Percentiles rank a stretch among this genome's conserved stretches.
Conservation (phyloP, 2,113 vertebrate species). For the Anhinga anhinga region DNA sequence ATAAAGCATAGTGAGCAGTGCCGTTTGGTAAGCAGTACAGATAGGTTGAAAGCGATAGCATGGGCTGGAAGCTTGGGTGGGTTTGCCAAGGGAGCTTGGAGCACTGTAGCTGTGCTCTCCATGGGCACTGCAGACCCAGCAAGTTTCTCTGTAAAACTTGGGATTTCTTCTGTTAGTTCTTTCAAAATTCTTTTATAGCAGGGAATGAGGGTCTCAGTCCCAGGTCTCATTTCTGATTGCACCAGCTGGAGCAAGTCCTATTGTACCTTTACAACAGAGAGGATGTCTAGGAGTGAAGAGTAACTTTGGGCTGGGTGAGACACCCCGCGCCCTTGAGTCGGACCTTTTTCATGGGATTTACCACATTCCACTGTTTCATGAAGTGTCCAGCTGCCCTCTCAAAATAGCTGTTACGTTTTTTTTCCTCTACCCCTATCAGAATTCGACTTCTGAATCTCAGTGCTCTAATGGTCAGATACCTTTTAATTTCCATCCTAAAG, state of each 20-base stretch:
- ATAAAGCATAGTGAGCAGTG: neutral
- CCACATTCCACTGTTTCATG: rapidly evolving
- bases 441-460: neutral
- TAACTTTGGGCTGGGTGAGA: neutral
- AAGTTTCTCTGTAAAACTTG: neutral
- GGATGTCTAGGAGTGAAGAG: neutral
- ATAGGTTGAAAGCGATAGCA: neutral
- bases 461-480: neutral
- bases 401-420: neutral
- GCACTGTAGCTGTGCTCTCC: neutral
- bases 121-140: neutral
- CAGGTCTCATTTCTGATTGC: neutral
- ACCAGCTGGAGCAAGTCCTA: neutral
- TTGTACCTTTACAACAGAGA: neutral
- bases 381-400: neutral
- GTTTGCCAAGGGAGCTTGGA: neutral
- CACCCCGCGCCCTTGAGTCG: neutral
- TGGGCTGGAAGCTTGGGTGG: neutral
- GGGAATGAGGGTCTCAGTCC: neutral
- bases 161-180: neutral
- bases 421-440: neutral
- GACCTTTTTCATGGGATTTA: neutral
- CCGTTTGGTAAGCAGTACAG: neutral
- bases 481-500: neutral
- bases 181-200: neutral